Base-by-base conservation (phyloP, 1,140 invertebrate genomes). In the Megalonaias nervosa region DNA sequence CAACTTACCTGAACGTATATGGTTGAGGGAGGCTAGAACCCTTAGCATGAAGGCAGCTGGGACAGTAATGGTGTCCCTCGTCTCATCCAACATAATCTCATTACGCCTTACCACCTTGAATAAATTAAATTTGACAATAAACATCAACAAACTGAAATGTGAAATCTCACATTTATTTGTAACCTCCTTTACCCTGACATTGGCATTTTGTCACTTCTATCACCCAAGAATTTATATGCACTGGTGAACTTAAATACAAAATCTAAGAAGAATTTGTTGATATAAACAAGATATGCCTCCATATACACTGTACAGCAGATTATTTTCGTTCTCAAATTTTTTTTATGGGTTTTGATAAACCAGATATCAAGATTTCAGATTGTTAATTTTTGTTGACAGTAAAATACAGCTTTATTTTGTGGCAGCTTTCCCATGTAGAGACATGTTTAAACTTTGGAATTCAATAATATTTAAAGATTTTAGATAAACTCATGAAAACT, bases 11-110 rank as follows among this genome's bases (percentile, higher is more conserved):
- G 86, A 80, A 48, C 88, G 75, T 13, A 89, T 88, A 71, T 95
- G 94, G 92, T 95, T 96, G 26, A 97, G 90, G 81, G 95, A 95
- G 26, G 95, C 94, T 84, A 97, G 87, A 93, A 97, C 95, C 81
- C 96, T 91, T 76, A 97, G 95, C 95, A 97, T 96, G 86, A 97
- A 96, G 66, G 94, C 93, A 19, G 96, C 95, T 73, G 96, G 96
- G 69, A 97, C 95, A 58, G 96, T 97, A 81, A 97, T 95, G 1
- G 96, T 97, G 86, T 97, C 95, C 89, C 94, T 94, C 14, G 96
- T 96, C 90, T 97, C 95, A 91, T 96, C 95, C 81, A 97, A 90
- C 95, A 97, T 96, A 38, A 96, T 92, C 77, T 95, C 95, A 91
- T 97, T 97, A 67, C 95, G 92, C 89, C 93, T 92, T 77, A 95